These are phyloP conservation scores for Columba guinea DNA, from an alignment of 2,797 vertebrate genomes.

Conservation along the genomic window DNA sequence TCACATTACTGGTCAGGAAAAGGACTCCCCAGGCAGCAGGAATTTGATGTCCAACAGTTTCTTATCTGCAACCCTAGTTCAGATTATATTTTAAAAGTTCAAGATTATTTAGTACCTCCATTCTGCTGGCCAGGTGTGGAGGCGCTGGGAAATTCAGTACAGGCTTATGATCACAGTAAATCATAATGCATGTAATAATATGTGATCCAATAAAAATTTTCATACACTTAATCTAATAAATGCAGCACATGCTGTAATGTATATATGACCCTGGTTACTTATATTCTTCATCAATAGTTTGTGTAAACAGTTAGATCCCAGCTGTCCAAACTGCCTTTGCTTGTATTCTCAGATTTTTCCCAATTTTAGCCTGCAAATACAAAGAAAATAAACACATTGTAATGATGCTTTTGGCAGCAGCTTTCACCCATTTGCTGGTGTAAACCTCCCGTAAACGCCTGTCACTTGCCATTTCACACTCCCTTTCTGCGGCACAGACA, in stretches of 20 bases:
- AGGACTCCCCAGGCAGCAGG: neutral
- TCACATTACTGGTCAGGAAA: neutral
- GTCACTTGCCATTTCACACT: neutral
- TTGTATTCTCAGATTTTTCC: neutral
- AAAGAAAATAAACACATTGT: neutral
- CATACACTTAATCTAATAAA: neutral
- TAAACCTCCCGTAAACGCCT: rapidly evolving
- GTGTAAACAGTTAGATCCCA: neutral
- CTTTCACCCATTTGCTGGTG: neutral
- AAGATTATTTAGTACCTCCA: slow-evolving; percentile 15
- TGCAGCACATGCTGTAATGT: neutral
- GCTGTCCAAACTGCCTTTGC: neutral
- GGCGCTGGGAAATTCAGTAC: neutral
- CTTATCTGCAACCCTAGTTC: neutral
- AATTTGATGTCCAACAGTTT: neutral
- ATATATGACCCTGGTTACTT: neutral
- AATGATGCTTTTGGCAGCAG: neutral
- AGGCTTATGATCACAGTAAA: neutral
- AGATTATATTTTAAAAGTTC: neutral
- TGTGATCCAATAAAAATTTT: neutral
- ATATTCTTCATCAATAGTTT: neutral
- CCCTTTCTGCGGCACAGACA: rapidly evolving
- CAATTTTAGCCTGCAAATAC: neutral
- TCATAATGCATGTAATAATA: neutral
- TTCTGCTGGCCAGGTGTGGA: neutral